Conservation (phyloP, 2,888 invertebrate species). For the Chirona hameri region DNA sequence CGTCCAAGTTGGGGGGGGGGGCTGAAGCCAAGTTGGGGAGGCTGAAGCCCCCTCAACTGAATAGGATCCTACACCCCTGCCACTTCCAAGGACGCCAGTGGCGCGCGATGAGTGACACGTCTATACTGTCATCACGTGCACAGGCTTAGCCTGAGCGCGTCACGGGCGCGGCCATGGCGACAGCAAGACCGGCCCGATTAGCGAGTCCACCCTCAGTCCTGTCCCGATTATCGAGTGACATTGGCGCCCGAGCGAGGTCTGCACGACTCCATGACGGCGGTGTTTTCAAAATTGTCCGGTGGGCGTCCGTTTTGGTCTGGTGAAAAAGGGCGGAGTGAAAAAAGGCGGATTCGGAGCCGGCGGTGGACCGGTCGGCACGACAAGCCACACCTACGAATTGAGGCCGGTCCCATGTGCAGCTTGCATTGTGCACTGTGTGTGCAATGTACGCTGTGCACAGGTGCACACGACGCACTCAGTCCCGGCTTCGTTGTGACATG, state of each 20-base stretch:
- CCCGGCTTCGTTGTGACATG: no score
- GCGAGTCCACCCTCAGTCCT: neutral
- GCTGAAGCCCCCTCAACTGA: no score
- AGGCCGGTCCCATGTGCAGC: no score
- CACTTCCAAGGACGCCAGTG: no score
- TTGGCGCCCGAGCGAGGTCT: neutral
- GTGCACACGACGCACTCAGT: no score
- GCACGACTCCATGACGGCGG: neutral
- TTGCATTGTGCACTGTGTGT: no score
- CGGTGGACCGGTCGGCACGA: neutral
- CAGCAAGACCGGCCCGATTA: neutral
- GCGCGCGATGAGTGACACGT: no score
- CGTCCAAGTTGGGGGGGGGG: no score
- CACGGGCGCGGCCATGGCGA: neutral
- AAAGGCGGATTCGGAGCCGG: neutral
- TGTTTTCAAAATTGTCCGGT: neutral
- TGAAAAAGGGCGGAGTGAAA: neutral
- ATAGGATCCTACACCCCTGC: no score
- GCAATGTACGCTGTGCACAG: no score
- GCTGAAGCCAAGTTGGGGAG: no score
- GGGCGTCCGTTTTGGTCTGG: neutral
- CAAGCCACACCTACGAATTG: neutral
- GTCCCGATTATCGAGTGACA: neutral
- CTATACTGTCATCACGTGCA: no score
- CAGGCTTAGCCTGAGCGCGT: neutral